Evolutionary conservation across 2,113 vertebrate genomes (phyloP).

Genomic region (Poecile atricapillus): DNA sequence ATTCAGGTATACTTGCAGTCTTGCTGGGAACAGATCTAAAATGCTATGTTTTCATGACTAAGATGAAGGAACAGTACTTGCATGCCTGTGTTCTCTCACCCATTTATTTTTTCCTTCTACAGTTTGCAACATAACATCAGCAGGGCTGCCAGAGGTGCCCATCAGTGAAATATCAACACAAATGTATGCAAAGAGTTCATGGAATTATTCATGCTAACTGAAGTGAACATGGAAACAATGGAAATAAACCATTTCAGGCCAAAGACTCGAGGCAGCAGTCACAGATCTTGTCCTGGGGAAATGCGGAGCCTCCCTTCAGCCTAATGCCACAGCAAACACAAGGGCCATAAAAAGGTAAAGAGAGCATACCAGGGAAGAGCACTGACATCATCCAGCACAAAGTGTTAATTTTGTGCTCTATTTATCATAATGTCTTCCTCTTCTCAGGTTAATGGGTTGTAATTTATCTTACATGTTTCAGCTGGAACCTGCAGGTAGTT

Average conservation of each 20-base stretch:
- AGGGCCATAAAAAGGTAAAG: background rate
- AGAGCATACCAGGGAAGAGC: background rate
- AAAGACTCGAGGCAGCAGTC: fast-evolving
- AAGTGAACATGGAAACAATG: background rate
- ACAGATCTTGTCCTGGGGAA: background rate
- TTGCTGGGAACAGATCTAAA: background rate
- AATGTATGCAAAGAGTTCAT: background rate
- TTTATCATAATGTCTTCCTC: background rate
- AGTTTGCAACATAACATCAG: background rate
- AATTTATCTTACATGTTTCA: background rate
- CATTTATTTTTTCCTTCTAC: background rate
- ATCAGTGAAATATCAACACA: background rate
- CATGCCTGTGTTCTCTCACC: background rate
- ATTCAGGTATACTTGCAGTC: background rate
- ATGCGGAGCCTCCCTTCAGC: background rate
- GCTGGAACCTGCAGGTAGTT: background rate
- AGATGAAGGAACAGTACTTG: background rate
- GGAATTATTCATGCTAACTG: background rate
- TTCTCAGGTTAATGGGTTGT: background rate
- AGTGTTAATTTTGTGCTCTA: background rate
- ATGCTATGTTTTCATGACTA: background rate
- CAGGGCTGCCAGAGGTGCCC: background rate
- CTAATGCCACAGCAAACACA: background rate
- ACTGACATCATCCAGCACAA: background rate
- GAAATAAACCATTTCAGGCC: background rate